These are phyloP conservation scores for Rhyacichthys aspro DNA, from an alignment of 2,797 vertebrate species.

Conservation along the genomic window DNA sequence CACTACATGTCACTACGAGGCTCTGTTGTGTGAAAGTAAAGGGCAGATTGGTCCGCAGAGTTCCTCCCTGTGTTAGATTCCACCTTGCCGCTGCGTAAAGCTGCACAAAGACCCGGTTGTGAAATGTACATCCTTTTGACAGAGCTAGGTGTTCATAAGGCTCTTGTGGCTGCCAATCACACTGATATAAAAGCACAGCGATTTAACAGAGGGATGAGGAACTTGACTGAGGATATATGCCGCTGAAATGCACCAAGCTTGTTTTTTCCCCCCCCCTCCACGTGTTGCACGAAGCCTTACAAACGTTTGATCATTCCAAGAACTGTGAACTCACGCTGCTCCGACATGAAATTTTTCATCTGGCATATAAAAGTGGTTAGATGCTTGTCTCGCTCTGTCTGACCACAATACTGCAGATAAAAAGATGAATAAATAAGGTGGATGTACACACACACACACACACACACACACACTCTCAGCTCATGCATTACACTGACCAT, in stretches of 20 bases:
- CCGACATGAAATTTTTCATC: constrained; percentile 4
- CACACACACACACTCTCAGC: constrained; percentile 1
- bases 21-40: constrained; percentile 38
- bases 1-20: constrained; percentile 29
- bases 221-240: constrained; percentile 44
- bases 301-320: constrained; percentile 31
- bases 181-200: constrained; percentile 39
- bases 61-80: constrained; percentile 33
- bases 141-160: constrained; percentile 45
- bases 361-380: constrained; percentile 4
- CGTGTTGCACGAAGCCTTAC: constrained; percentile 25
- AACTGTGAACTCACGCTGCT: constrained; percentile 4
- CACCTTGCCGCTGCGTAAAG: constrained; percentile 57
- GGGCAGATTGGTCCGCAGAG: constrained; percentile 39
- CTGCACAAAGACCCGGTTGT: constrained; percentile 53
- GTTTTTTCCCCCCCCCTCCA: constrained; percentile 9
- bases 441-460: constrained; percentile 7
- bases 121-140: constrained; percentile 59
- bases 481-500: not conserved
- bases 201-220: constrained; percentile 45
- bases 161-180: constrained; percentile 65
- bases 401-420: constrained; percentile 5
- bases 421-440: constrained; percentile 5
- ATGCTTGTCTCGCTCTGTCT: constrained; percentile 14
- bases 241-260: constrained; percentile 4